Conservation (phyloP, 2,888 invertebrate species). For the Strigamia crassipes region DNA sequence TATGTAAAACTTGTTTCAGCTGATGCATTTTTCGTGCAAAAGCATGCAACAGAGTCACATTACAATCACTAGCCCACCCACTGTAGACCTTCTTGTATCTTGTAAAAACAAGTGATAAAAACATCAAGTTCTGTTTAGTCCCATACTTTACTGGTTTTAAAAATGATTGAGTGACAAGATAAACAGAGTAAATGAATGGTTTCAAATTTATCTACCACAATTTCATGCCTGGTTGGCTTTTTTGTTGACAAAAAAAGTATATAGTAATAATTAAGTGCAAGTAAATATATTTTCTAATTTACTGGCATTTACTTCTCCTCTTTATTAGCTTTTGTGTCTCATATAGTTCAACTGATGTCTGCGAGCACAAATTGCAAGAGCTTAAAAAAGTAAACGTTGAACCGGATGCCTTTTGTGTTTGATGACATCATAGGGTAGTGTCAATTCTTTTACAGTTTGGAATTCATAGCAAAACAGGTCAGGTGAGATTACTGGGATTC, state of each 20-base stretch:
- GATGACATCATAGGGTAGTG: conserved; percentile 28
- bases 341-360: neutral
- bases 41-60: neutral
- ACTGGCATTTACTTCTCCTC: neutral
- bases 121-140: conserved; percentile 15
- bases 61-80: neutral
- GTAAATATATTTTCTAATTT: neutral
- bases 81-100: conserved; percentile 6
- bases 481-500: conserved; percentile 37
- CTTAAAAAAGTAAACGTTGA: conserved; percentile 1
- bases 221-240: neutral
- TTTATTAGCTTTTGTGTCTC: neutral
- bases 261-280: neutral
- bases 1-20: too few species aligned
- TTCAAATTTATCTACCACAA: conserved; percentile 4
- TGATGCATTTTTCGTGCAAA: too few species aligned
- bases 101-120: conserved; percentile 25
- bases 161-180: conserved; percentile 34
- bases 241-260: neutral
- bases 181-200: conserved; percentile 19
- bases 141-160: conserved; percentile 4
- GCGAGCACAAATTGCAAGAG: neutral
- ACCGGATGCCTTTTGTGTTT: conserved; percentile 19
- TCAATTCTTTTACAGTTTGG: conserved; percentile 19
- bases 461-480: conserved; percentile 27